Base-by-base conservation (phyloP, 2,888 invertebrate genomes). In the Chalcis sispes region DNA sequence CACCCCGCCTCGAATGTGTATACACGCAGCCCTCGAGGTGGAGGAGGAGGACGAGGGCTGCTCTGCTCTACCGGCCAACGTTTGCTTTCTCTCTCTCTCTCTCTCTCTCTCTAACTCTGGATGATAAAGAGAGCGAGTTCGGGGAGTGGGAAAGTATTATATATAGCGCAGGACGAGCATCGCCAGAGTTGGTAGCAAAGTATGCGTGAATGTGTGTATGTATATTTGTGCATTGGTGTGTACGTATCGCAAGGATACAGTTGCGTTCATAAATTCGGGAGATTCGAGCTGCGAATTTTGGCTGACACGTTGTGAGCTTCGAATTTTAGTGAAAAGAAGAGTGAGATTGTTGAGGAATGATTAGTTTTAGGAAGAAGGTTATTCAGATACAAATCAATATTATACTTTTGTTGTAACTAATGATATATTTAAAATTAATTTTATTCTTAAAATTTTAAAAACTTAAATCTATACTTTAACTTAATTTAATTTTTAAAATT, bases 111-210 rank as follows among this genome's bases (percentile, higher is more conserved):
- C 46, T 5, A 7, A 15, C 18, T 25, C 32, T 36, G 48, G 13
- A 46, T 40, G 73, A 67, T 54, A 65, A 59, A 73, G 66, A 73
- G 72, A 72, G 65, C n/a, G 66, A 42, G 23, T 48, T 58, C 25
- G 50, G 25, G 20, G 32, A 59, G 59, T n/a, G 29, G n/a, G 59
- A 50, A 58, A 65, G 50, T 58, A 61, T 61, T 61, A 46, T 61
- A 29, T 46, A 59, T 40, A 61, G 36, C 25, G 18, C 13, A 27
- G 8, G 36, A 42, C 42, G 36, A n/a, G 29, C 8, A 50, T 15
- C 1, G 29, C 2, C 1, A n/a, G 29, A 20, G 29, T 7, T n/a
- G n/a, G n/a, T n/a, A n/a, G 46, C 46, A 13, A 15, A 36, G 50
- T 50, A 10, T 20, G 50, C 50, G 50, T 10, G 46, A n/a, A 2